Conservation (phyloP, 1,140 invertebrate species). For the Caenorhabditis inopinata region DNA sequence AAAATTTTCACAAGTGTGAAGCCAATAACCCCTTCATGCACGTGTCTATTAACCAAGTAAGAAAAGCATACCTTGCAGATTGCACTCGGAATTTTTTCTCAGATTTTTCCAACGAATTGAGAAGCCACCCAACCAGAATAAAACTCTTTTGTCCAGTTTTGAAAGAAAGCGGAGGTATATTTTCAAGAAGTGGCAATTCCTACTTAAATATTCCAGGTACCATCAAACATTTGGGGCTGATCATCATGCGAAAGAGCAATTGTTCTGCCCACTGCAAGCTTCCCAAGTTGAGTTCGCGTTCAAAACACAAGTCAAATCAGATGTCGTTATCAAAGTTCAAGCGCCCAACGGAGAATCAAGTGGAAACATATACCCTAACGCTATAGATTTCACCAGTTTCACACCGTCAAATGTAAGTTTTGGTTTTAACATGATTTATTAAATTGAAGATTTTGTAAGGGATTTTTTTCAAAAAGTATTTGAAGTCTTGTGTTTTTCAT, state of each 20-base stretch:
- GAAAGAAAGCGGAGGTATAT: not conserved
- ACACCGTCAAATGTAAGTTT: not conserved
- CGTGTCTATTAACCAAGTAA: not conserved
- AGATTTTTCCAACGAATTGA: not conserved
- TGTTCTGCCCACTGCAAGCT: constrained; percentile 4
- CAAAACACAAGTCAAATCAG: not conserved
- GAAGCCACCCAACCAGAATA: not conserved
- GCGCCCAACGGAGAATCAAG: constrained; percentile 2
- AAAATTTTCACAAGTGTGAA: not conserved
- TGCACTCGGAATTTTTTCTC: not conserved
- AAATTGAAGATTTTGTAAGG: too few relatives aligned
- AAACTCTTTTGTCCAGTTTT: not conserved
- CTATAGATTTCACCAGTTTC: not conserved
- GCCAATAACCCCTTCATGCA: not conserved
- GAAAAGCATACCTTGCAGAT: not conserved
- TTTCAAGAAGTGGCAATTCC: not conserved
- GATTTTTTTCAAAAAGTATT: too few relatives aligned
- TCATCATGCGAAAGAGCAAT: constrained; percentile 5
- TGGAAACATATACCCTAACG: constrained; percentile 10
- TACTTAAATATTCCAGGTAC: not conserved
- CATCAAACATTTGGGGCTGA: not conserved
- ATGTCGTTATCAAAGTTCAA: not conserved
- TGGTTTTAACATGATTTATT: too few relatives aligned
- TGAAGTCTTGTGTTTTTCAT: too few relatives aligned
- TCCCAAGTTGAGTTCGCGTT: constrained; percentile 10